Evolutionary conservation across 2,888 invertebrate species (phyloP), one percentile per base, ranked within the genome.

Genomic region (Stenotaenia linearis): DNA sequence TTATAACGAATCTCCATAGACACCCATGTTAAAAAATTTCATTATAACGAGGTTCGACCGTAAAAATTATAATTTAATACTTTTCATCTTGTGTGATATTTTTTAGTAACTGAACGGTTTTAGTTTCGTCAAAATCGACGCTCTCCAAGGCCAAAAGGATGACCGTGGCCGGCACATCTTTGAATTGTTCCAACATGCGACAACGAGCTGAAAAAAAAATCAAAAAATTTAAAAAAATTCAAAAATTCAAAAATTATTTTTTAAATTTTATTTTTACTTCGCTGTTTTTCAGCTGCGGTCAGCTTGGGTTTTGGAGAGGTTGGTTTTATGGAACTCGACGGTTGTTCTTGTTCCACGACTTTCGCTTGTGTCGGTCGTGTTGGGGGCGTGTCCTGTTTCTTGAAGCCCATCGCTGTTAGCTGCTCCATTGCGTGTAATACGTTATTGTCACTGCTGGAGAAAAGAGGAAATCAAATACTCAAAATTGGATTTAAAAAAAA

Each of bases 351-450:
- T n/a, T 30, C n/a, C n/a, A 25, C 25, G 2, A 15, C 30, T 5
- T n/a, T 50, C 18, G 18, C 50, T 15, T 40, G 40, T 18, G 7
- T 18, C 3, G 82, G 82, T 75, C 82, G 80, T 56, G 81, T 80
- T 12, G 82, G 82, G 69, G 83, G 84, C 25, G 91, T 90, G 82
- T 93, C 94, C 81, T 91, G 91, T 85, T 93, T 93, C n/a, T 88
- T 89, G 85, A 93, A 95, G 0, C 96, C 96, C 90, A 95, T 90
- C 9, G 91, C 89, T 45, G 92, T 88, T 12, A 96, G 88, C 82
- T 91, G 91, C 83, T 95, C 94, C 10, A 95, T 93, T 0, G 95
- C 93, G 83, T 91, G 93, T 85, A 94, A 94, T 7, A 96, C 95
- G 86, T 95, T 96, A 86, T 95, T 95, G 84, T 96, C 96, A 83